Conservation (phyloP, 2,888 invertebrate genomes). For the Hirtodrosophila histrioides region DNA sequence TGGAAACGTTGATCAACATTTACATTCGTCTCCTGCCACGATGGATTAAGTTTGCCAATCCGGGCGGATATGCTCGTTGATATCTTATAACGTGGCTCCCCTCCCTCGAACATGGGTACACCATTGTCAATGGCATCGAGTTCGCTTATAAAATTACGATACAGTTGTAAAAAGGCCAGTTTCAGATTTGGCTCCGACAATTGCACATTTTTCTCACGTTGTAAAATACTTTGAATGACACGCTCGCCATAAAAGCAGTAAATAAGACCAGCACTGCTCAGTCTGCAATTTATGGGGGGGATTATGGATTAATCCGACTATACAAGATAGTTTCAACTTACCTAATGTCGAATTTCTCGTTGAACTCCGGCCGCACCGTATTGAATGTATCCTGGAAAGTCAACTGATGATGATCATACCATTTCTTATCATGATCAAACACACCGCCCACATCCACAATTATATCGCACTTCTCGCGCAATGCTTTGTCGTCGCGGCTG, state of each 20-base stretch:
- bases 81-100: conserved; percentile 90
- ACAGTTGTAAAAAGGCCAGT: conserved; percentile 89
- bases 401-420: conserved; percentile 98
- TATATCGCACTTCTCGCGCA: conserved; percentile 92
- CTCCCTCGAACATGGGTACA: conserved; percentile 91
- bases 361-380: conserved; percentile 87
- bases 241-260: conserved; percentile 95
- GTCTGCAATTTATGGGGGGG: conserved; percentile 85
- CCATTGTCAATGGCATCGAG: conserved; percentile 99
- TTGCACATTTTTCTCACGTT: conserved; percentile 84
- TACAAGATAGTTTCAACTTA: conserved; percentile 54
- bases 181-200: conserved; percentile 85
- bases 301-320: not conserved
- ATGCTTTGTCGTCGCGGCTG: conserved; percentile 86
- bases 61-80: conserved; percentile 91
- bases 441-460: conserved; percentile 97
- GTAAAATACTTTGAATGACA: conserved; percentile 88
- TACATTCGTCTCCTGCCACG: conserved; percentile 90
- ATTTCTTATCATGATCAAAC: conserved; percentile 90
- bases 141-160: conserved; percentile 95
- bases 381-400: conserved; percentile 89
- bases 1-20: conserved; percentile 87
- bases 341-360: conserved; percentile 87
- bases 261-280: conserved; percentile 97
- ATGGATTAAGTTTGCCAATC: conserved; percentile 91